phyloP scores from a whole-genome alignment of 2,888 invertebrate species.

The Saturnia japonica region DNA sequence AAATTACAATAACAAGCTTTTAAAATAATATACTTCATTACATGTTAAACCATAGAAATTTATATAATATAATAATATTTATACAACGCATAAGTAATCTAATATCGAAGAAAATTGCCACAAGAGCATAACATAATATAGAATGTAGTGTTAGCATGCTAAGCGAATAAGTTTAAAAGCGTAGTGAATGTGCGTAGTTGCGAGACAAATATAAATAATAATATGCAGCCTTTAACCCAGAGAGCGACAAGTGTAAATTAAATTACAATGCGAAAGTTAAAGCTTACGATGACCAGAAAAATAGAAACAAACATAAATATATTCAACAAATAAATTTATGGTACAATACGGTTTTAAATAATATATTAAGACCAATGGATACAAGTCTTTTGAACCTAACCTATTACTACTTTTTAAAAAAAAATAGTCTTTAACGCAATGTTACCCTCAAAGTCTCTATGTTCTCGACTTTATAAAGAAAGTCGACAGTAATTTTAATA shows the following conservation, averaged over 20 bases:
- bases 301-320: conserved; percentile 16
- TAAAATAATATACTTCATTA: background rate
- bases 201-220: conserved; percentile 16
- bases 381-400: too few relatives aligned
- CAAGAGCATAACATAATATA: background rate
- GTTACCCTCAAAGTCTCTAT: background rate
- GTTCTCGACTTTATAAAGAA: background rate
- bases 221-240: conserved; percentile 26
- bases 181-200: conserved; percentile 14
- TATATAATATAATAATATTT: background rate
- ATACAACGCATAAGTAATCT: background rate
- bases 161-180: conserved; percentile 17
- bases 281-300: conserved; percentile 18
- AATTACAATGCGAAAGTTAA: conserved; percentile 24
- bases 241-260: conserved; percentile 22
- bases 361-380: too few relatives aligned
- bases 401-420: too few relatives aligned
- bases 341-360: background rate
- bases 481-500: background rate
- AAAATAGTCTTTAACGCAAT: too few relatives aligned
- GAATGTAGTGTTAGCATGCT: conserved; percentile 16
- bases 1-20: background rate
- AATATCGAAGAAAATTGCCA: background rate
- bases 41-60: background rate
- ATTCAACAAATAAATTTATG: background rate